phyloP scores from a whole-genome alignment of 2,797 vertebrate species.

The Sitta carolinensis region DNA sequence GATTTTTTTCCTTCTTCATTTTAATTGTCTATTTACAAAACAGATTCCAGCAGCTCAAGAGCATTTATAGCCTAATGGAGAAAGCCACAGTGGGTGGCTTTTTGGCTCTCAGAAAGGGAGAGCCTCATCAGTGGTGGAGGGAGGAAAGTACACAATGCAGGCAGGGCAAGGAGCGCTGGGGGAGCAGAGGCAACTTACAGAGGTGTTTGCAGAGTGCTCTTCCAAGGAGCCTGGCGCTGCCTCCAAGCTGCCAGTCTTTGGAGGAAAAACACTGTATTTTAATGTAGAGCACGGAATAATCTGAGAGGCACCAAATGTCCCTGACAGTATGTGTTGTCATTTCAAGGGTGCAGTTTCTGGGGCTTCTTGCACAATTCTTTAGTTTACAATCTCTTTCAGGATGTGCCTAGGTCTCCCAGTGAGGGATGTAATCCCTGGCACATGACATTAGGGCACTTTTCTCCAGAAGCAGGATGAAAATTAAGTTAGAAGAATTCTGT shows the following conservation, averaged over 20 bases:
- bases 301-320: background rate
- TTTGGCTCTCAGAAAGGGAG: slow-evolving; percentile 9
- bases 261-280: background rate
- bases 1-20: slow-evolving; percentile 1
- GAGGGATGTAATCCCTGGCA: background rate
- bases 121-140: background rate
- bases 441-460: background rate
- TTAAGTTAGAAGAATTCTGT: background rate
- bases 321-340: background rate
- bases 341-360: background rate
- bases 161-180: background rate
- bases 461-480: background rate
- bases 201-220: slow-evolving; percentile 12
- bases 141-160: background rate
- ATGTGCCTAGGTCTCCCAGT: background rate
- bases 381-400: background rate
- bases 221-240: background rate
- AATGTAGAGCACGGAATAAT: background rate
- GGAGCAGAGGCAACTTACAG: background rate
- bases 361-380: background rate
- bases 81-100: slow-evolving; percentile 48
- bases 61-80: slow-evolving; percentile 56
- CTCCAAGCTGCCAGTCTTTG: background rate
- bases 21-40: slow-evolving; percentile 64
- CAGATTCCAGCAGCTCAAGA: slow-evolving; percentile 57